A percentile compares a stretch with the other conserved stretches of the same genome.
Conservation (phyloP, 2,113 vertebrate genomes). For the Hepsetus odoe region DNA sequence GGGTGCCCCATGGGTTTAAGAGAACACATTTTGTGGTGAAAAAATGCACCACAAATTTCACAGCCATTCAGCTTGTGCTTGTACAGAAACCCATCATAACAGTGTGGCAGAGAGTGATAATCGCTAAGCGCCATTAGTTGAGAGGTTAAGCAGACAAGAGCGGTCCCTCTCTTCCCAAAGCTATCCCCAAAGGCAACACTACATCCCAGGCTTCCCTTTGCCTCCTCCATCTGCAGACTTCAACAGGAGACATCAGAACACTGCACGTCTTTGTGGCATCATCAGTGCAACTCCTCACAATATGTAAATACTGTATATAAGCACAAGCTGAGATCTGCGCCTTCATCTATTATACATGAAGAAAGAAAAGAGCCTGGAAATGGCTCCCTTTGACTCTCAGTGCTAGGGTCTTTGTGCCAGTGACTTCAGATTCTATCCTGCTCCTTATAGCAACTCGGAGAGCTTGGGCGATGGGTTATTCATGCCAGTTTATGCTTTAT, state of each 20-base stretch:
- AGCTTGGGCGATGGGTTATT: conserved; percentile 30
- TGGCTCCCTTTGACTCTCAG: conserved; percentile 66
- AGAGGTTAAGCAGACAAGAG: conserved; percentile 46
- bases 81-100: conserved; percentile 35
- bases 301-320: conserved; percentile 74
- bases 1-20: conserved; percentile 26
- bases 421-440: conserved; percentile 54
- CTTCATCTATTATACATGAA: conserved; percentile 75
- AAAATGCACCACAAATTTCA: conserved; percentile 28
- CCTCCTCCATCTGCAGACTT: conserved; percentile 71
- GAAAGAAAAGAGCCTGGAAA: conserved; percentile 67
- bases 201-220: conserved; percentile 69
- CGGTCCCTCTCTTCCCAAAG: conserved; percentile 36
- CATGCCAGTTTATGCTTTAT: neutral
- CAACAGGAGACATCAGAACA: conserved; percentile 67
- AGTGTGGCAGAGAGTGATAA: conserved; percentile 28
- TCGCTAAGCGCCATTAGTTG: conserved; percentile 41
- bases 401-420: conserved; percentile 63
- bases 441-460: conserved; percentile 41
- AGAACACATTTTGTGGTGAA: conserved; percentile 33
- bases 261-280: conserved; percentile 70
- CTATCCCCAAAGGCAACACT: conserved; percentile 65
- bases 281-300: conserved; percentile 72
- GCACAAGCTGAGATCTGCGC: conserved; percentile 60
- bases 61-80: conserved; percentile 36